Evolutionary conservation across 2,113 vertebrate species (phyloP).

Genomic region (Pseudorhombus dupliciocellatus): DNA sequence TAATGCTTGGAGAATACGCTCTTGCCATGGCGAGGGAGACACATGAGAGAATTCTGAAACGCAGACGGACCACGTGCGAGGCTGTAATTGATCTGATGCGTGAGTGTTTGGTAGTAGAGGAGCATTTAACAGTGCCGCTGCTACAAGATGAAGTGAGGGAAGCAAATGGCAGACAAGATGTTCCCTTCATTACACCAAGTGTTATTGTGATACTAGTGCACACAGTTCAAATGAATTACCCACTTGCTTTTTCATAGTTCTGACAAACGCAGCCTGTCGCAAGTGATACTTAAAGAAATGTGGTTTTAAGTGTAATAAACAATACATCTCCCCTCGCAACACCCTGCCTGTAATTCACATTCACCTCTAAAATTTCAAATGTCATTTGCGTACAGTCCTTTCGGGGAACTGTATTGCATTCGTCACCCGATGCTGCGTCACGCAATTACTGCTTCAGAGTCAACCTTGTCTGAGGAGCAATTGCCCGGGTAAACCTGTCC

Average conservation of each 20-base stretch:
- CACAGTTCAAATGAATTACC: constrained; percentile 30
- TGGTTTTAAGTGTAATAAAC: constrained; percentile 12
- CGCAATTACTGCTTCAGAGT: constrained; percentile 55
- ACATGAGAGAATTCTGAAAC: constrained; percentile 57
- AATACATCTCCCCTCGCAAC: constrained; percentile 1
- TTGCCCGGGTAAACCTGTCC: constrained; percentile 72
- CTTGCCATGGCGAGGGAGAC: constrained; percentile 51
- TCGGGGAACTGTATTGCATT: constrained; percentile 35
- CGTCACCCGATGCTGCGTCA: constrained; percentile 34
- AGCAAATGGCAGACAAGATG: constrained; percentile 27
- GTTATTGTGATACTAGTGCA: constrained; percentile 15
- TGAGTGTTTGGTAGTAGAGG: constrained; percentile 45
- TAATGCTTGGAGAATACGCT: constrained; percentile 64
- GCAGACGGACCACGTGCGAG: constrained; percentile 8
- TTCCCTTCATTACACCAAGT: constrained; percentile 41
- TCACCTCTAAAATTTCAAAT: neutral
- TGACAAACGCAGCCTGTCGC: constrained; percentile 37
- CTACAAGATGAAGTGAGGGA: constrained; percentile 29
- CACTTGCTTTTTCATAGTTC: constrained; percentile 20
- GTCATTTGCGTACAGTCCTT: neutral
- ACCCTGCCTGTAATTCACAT: neutral
- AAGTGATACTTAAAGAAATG: constrained; percentile 17
- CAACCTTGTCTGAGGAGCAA: constrained; percentile 63
- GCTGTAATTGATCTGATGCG: constrained; percentile 46
- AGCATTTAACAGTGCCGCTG: constrained; percentile 35